Evolutionary conservation across 2,888 invertebrate genomes (phyloP), one percentile per base, ranked within the genome.

Genomic region (Caenorhabditis sp.): DNA sequence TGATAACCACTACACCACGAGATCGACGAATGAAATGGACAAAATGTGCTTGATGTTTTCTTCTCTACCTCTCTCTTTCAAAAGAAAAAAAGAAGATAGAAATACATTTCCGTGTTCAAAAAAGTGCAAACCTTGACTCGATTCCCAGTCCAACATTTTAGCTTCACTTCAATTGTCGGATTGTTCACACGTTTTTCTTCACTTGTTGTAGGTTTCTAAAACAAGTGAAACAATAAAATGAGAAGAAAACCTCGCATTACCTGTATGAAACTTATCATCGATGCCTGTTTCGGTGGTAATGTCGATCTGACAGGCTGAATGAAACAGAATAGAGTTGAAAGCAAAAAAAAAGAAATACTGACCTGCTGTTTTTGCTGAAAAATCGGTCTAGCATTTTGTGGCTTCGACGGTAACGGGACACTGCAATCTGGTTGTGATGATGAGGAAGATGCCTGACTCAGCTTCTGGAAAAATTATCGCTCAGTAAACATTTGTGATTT

Each of bases 1-100:
- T 83, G 83, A 83, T 83, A 83, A 83, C 83, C 83, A 81, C 82
- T 82, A 82, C 82, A 82, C 82, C 82, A 82, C 82, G 82, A 80
- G 80, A 80, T 68, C 78, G 26, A 31, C 31, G 31, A 31, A 31
- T 31, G 31, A 6, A 31, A 31, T 10, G 31, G 31, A 10, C 31
- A 31, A 31, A 31, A 31, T 31, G 31, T 31, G 31, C 5, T 31
- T 6, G 5, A 31, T 31, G 31, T 31, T 31, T 31, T 31, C 31
- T 31, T 31, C 31, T 31, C 31, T 31, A 31, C 31, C 31, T 31
- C 31, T 4, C 31, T n/a, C 31, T 31, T 4, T 4, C 31, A 31
- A 31, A 31, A 31, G 10, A 31, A 31, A 6, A 31, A 10, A 31
- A 31, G 31, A 31, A 31, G 31, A 10, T 31, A 31, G 31, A 31